These are phyloP conservation scores for Bugulina stolonifera DNA, from an alignment of 2,888 invertebrate genomes.

Conservation along the genomic window DNA sequence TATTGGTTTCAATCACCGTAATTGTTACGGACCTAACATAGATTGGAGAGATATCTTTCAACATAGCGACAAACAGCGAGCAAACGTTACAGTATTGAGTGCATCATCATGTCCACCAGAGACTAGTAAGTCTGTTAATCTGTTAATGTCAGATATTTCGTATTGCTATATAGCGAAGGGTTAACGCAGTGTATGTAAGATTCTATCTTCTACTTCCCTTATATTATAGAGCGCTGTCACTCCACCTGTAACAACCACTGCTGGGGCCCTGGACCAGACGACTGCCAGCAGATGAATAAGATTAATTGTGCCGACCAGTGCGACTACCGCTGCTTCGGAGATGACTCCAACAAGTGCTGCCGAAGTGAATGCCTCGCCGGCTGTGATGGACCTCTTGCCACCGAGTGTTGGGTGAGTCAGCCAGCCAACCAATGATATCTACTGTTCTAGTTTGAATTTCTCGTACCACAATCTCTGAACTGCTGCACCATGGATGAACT, in stretches of 20 bases:
- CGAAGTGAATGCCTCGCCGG: constrained; percentile 7
- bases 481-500: too few species aligned
- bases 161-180: too few species aligned
- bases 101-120: background rate
- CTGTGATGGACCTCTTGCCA: background rate
- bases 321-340: constrained; percentile 19
- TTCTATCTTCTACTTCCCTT: too few species aligned
- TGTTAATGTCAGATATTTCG: too few species aligned
- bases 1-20: background rate
- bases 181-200: too few species aligned
- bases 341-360: constrained; percentile 9
- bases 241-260: constrained; percentile 18
- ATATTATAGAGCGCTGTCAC: background rate
- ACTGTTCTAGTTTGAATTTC: too few species aligned
- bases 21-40: constrained; percentile 1
- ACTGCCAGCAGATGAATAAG: constrained; percentile 24
- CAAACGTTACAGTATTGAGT: background rate
- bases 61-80: background rate
- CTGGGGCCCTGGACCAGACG: constrained; percentile 7
- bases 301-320: constrained; percentile 19
- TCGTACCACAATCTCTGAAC: too few species aligned
- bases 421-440: too few species aligned
- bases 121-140: background rate
- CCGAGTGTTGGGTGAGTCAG: constrained; percentile 24
- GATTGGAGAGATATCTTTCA: background rate